These are phyloP conservation scores for Leuciscus idus DNA, from an alignment of 2,113 vertebrate species.

Conservation along the genomic window DNA sequence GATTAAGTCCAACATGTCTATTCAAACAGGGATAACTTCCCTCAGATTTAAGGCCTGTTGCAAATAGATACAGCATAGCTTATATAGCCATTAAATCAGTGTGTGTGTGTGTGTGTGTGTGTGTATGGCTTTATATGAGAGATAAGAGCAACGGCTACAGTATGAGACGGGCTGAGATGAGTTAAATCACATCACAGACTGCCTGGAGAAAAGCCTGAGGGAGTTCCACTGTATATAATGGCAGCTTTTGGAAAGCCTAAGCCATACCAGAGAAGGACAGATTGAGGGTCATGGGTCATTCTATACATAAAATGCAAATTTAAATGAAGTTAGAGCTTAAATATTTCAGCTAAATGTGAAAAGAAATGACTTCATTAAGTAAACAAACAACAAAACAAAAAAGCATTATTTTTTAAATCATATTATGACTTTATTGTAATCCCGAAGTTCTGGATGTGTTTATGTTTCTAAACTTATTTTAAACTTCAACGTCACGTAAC, in stretches of 20 bases:
- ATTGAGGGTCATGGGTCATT: not conserved
- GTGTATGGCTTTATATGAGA: not conserved
- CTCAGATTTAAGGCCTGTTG: slow-evolving; percentile 10
- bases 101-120: not conserved
- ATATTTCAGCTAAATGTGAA: not conserved
- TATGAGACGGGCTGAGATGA: not conserved
- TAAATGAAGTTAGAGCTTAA: not conserved
- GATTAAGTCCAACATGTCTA: slow-evolving; percentile 9
- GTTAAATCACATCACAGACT: slow-evolving; percentile 34
- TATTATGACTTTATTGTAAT: too few relatives aligned
- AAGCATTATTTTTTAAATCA: not conserved
- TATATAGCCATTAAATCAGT: not conserved
- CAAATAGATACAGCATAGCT: not conserved
- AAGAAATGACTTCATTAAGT: not conserved
- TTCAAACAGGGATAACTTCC: not conserved
- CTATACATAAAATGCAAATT: not conserved
- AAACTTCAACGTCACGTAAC: not conserved
- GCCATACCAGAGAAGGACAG: not conserved
- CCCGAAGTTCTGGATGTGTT: not conserved
- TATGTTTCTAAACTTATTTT: not conserved
- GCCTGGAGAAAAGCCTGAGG: slow-evolving; percentile 27
- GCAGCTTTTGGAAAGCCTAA: slow-evolving; percentile 19
- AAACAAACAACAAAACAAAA: not conserved
- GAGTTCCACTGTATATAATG: slow-evolving; percentile 22
- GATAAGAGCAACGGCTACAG: slow-evolving; percentile 13